A percentile compares a stretch with the other conserved stretches of the same genome.
Evolutionary conservation across 2,888 invertebrate species (phyloP).

Genomic region (Cosmia pyralina): DNA sequence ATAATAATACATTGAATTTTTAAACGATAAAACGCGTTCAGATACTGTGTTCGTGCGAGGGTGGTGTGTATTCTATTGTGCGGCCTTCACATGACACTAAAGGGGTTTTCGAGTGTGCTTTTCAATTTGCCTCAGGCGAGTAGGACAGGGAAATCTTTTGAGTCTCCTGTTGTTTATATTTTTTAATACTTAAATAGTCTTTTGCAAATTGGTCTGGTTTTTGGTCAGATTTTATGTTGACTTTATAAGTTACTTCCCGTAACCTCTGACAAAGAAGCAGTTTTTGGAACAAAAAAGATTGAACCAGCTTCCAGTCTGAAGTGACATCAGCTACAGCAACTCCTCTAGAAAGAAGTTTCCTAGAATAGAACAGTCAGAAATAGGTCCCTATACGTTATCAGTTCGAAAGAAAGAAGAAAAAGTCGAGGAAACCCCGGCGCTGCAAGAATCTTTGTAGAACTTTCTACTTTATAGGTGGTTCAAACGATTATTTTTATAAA

Average conservation of each 20-base stretch:
- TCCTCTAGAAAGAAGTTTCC: not conserved
- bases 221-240: not conserved
- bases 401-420: not conserved
- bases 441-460: not conserved
- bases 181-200: not conserved
- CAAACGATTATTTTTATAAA: not conserved
- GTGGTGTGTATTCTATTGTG: constrained; percentile 80
- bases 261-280: not conserved
- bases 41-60: constrained; percentile 65
- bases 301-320: no score
- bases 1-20: constrained; percentile 69
- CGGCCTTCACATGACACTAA: constrained; percentile 84
- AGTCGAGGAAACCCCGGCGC: not conserved
- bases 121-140: constrained; percentile 85
- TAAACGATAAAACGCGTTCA: constrained; percentile 76
- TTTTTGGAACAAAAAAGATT: not conserved
- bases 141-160: constrained; percentile 66
- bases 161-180: constrained; percentile 38
- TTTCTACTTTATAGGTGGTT: not conserved
- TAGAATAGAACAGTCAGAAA: not conserved
- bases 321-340: not conserved
- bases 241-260: not conserved
- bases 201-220: not conserved
- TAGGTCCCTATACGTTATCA: not conserved
- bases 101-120: constrained; percentile 89